Evolutionary conservation across 2,797 vertebrate genomes (phyloP), one percentile per base, ranked within the genome.

Genomic region (Esox lucius): DNA sequence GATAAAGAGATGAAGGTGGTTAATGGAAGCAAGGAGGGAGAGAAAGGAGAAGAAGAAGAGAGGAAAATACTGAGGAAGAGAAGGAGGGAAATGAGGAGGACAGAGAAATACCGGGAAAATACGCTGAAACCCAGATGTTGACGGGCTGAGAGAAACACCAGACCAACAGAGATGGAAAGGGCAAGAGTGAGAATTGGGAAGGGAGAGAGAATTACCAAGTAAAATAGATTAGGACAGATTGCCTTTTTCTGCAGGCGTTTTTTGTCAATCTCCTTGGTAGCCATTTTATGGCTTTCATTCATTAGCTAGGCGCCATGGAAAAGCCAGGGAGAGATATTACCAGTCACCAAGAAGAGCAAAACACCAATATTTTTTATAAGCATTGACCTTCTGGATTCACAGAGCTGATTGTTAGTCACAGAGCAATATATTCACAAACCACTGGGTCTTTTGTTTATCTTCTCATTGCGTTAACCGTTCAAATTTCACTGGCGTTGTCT

Each of bases 251-350:
- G 85, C 80, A 71, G 78, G 74, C 79, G 70, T 85, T 91, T 86
- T 84, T 31, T 19, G 69, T 1, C 42, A 56, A 84, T 90, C 83
- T 91, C 90, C 88, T 87, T 87, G 89, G 90, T 91, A 90, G 87
- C 90, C 76, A 83, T 89, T 90, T 86, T 87, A 67, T 70, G 76
- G 76, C 79, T 83, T 87, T 88, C 81, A 88, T 90, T 90, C 87
- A 87, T 87, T 88, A 85, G 81, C 80, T 79, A 15, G n/a, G 73
- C 53, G 53, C 75, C 71, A 74, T 78, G 75, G 88, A 88, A 87
- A 85, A 83, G 78, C 78, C 65, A 87, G 48, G 73, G 81, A 89
- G 85, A 93, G 89, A 87, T 90, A 91, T 90, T 73, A 76, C 89
- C 88, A 83, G 89, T 89, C 89, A 83, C 71, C 78, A 82, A 80